phyloP scores from a whole-genome alignment of 2,888 invertebrate genomes.

The Homarus gammarus region DNA sequence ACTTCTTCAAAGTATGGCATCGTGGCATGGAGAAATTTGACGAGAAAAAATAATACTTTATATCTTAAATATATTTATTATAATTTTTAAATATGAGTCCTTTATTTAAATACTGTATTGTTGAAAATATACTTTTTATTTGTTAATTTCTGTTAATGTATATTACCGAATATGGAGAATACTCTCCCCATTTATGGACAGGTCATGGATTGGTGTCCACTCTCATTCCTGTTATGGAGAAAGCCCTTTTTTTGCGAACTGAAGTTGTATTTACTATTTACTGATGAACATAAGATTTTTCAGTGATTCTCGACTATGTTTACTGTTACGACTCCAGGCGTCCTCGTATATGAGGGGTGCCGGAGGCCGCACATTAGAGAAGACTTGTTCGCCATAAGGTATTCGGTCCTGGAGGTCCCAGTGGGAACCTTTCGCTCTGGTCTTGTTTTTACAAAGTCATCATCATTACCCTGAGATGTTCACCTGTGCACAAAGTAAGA shows the following conservation, averaged over 20 bases:
- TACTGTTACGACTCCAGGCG: conserved; percentile 43
- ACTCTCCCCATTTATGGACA: conserved; percentile 35
- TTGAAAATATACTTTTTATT: conserved; percentile 37
- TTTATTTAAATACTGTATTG: conserved; percentile 38
- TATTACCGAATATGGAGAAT: conserved; percentile 54
- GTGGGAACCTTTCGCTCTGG: conserved; percentile 56
- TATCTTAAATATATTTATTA: conserved; percentile 39
- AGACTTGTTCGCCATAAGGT: conserved; percentile 65
- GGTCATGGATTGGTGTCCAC: conserved; percentile 59
- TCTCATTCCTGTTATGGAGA: conserved; percentile 61
- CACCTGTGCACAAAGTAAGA: conserved; percentile 64
- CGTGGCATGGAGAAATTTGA: conserved; percentile 68
- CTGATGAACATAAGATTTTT: conserved; percentile 57
- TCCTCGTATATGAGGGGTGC: conserved; percentile 26
- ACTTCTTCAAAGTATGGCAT: conserved; percentile 96
- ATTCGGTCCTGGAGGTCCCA: conserved; percentile 55
- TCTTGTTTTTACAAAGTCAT: conserved; percentile 9
- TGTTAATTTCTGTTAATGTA: conserved; percentile 50
- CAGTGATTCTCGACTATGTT: conserved; percentile 49
- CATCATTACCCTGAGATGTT: conserved; percentile 60
- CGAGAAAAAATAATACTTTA: conserved; percentile 48
- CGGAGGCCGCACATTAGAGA: conserved; percentile 18
- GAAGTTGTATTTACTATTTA: conserved; percentile 71
- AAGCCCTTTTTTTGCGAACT: conserved; percentile 60
- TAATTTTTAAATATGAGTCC: conserved; percentile 23